A percentile compares a stretch with the other conserved stretches of the same genome.
Conservation (phyloP, 2,888 invertebrate species). For the Eucriotettix oculatus region DNA sequence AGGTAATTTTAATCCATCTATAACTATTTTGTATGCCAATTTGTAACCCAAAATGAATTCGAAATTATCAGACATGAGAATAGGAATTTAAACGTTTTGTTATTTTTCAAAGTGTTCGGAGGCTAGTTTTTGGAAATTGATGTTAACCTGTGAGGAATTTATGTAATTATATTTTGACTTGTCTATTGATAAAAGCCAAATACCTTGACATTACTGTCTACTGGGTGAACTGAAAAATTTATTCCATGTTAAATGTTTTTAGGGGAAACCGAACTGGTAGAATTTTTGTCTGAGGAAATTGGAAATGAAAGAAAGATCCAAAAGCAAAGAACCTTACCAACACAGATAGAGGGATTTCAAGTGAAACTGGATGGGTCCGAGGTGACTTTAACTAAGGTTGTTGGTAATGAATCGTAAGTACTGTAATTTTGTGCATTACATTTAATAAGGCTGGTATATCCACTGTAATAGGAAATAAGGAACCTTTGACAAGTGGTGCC, state of each 20-base stretch:
- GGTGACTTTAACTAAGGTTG: slow-evolving; percentile 60
- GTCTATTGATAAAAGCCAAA: too few species aligned
- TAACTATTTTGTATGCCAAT: too few species aligned
- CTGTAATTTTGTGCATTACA: neutral
- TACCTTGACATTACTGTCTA: neutral
- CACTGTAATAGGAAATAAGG: too few species aligned
- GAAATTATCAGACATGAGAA: too few species aligned
- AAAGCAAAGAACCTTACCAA: slow-evolving; percentile 55
- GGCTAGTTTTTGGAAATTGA: too few species aligned
- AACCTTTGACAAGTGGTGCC: too few species aligned
- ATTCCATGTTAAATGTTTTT: slow-evolving; percentile 13
- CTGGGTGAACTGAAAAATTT: slow-evolving; percentile 7
- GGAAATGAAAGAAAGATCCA: slow-evolving; percentile 74
- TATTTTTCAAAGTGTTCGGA: too few species aligned
- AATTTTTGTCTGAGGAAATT: slow-evolving; percentile 88
- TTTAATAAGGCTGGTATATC: too few species aligned
- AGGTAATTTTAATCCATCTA: slow-evolving; percentile 41
- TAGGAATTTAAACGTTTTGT: too few species aligned
- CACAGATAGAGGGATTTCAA: slow-evolving; percentile 65
- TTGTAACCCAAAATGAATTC: too few species aligned
- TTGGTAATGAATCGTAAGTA: slow-evolving; percentile 52
- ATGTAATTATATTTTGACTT: too few species aligned
- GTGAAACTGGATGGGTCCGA: slow-evolving; percentile 68
- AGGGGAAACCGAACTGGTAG: slow-evolving; percentile 77
- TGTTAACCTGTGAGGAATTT: too few species aligned